phyloP scores from a whole-genome alignment of 2,113 vertebrate genomes.

The Sitta europaea region DNA sequence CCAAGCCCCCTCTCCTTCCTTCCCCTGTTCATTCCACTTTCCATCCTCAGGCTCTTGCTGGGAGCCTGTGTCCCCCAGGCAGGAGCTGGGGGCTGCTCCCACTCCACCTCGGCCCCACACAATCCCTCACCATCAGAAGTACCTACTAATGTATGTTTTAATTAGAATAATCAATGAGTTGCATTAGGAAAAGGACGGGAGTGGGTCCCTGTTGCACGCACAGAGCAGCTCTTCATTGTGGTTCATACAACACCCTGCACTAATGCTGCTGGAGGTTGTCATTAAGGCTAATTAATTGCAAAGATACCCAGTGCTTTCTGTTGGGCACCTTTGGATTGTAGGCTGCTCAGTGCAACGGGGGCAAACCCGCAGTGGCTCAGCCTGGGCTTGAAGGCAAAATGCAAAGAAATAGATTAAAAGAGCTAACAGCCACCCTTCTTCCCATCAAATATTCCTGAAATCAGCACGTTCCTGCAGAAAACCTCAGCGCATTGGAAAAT shows the following conservation, averaged over 20 bases:
- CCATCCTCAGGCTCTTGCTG: background rate
- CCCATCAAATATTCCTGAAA: background rate
- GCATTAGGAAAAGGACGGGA: background rate
- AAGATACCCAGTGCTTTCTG: background rate
- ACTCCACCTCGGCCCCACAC: rapidly evolving
- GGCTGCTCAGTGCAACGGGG: background rate
- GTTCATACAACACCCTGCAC: background rate
- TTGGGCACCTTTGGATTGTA: background rate
- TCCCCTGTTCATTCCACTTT: background rate
- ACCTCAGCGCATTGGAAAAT: background rate
- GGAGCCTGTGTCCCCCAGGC: rapidly evolving
- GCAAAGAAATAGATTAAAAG: background rate
- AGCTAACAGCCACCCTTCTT: background rate
- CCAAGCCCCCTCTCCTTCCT: background rate
- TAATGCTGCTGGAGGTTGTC: background rate
- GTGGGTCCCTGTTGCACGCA: background rate
- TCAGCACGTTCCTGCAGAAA: background rate
- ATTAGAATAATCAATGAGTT: background rate
- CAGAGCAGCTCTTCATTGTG: background rate
- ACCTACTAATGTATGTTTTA: background rate
- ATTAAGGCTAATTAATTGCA: background rate
- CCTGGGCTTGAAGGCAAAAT: background rate
- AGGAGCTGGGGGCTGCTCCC: background rate
- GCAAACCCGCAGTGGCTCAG: background rate
- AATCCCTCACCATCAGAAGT: background rate